These are phyloP conservation scores for Orbicella faveolata DNA, from an alignment of 64 coral and sea anemone species.

Conservation along the genomic window DNA sequence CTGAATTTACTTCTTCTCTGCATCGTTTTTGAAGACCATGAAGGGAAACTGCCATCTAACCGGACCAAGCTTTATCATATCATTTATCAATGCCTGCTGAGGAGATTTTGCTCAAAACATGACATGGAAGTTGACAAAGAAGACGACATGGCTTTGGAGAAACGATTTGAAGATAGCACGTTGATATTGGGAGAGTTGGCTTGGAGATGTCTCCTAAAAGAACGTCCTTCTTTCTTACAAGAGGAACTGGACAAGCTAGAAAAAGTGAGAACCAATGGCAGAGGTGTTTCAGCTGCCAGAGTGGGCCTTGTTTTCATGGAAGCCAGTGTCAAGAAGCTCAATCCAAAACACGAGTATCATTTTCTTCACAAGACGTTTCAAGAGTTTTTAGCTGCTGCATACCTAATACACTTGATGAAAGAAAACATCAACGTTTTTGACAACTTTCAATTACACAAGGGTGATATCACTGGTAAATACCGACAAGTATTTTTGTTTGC, in stretches of 20 bases:
- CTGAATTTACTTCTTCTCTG: slow-evolving; percentile 48
- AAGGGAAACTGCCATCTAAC: slow-evolving; percentile 11
- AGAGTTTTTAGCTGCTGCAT: neutral
- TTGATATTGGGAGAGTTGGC: slow-evolving; percentile 29
- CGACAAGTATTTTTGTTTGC: neutral
- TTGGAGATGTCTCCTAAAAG: neutral
- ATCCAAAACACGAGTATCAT: slow-evolving; percentile 1
- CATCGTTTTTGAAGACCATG: slow-evolving; percentile 51
- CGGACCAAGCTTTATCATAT: slow-evolving; percentile 4
- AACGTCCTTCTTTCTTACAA: slow-evolving; percentile 12
- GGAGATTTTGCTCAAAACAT: neutral
- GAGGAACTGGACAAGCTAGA: neutral
- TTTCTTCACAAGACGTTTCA: slow-evolving; percentile 21
- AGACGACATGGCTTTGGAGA: neutral
- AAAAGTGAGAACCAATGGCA: neutral
- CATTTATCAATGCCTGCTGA: slow-evolving; percentile 6
- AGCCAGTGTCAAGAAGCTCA: neutral
- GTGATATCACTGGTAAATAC: neutral
- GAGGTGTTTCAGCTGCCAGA: neutral
- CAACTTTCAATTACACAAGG: neutral
- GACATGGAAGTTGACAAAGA: neutral
- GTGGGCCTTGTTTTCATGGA: slow-evolving; percentile 30
- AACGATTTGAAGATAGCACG: neutral
- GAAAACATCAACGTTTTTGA: neutral
- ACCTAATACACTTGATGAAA: neutral